A percentile compares a stretch with the other conserved stretches of the same genome.
Conservation (phyloP, 2,888 invertebrate genomes). For the Ophion ellenae region DNA sequence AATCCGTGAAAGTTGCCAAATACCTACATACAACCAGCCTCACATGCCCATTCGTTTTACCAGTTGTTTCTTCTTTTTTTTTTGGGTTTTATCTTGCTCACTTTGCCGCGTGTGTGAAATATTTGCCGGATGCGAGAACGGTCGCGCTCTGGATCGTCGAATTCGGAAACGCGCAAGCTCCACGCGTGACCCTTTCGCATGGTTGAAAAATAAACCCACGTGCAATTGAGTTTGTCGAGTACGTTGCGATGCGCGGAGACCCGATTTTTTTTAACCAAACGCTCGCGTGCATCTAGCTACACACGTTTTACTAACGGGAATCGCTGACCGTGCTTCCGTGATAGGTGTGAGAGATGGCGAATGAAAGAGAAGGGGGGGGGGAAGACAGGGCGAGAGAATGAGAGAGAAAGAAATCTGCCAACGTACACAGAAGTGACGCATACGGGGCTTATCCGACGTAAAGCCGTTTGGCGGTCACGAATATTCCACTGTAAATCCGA, state of each 20-base stretch:
- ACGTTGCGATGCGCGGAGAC: conserved; percentile 39
- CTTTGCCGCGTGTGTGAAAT: conserved; percentile 47
- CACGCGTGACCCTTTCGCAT: conserved; percentile 38
- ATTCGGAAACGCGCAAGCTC: conserved; percentile 51
- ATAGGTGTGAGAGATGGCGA: conserved; percentile 6
- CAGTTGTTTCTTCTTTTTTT: no score
- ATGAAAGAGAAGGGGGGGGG: neutral
- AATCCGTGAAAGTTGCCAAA: conserved; percentile 52
- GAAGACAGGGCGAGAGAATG: neutral
- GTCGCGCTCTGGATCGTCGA: conserved; percentile 42
- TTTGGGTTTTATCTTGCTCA: no score
- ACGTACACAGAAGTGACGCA: neutral
- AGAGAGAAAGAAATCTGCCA: neutral
- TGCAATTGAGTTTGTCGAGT: conserved; percentile 65
- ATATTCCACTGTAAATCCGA: neutral
- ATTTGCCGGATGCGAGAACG: conserved; percentile 50
- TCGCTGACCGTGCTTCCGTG: conserved; percentile 37
- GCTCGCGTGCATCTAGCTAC: conserved; percentile 6
- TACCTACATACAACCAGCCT: conserved; percentile 41
- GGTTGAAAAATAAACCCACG: conserved; percentile 57
- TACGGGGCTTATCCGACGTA: no score
- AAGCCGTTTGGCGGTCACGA: no score
- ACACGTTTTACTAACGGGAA: conserved; percentile 53
- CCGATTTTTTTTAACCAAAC: conserved; percentile 15
- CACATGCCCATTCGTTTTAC: conserved; percentile 8